Conservation (phyloP, 1,140 invertebrate genomes). For the Drosophila ananassae region DNA sequence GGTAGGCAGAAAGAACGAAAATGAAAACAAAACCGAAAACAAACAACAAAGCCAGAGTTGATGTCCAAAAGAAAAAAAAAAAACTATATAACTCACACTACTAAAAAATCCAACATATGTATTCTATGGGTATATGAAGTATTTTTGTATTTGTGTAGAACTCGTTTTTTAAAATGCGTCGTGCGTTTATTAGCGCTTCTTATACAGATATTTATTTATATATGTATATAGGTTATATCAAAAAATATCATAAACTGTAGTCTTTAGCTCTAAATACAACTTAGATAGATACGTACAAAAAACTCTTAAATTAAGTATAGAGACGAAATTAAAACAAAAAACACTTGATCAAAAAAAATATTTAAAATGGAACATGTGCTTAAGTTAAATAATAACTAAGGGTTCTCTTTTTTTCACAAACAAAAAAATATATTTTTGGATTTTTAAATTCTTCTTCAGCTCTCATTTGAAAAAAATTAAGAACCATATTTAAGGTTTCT, state of each 20-base stretch:
- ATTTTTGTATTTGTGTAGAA: conserved; percentile 43
- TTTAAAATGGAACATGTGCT: conserved; percentile 46
- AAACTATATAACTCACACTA: conserved; percentile 9
- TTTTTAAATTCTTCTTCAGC: too few species aligned
- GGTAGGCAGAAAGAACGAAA: conserved; percentile 23
- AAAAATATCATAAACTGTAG: conserved; percentile 32
- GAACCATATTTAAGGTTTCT: neutral
- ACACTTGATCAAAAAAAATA: conserved; percentile 24
- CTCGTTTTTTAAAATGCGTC: conserved; percentile 72
- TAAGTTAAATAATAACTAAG: conserved; percentile 21
- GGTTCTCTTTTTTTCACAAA: neutral
- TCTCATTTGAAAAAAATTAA: neutral
- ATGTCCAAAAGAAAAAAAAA: conserved; percentile 8
- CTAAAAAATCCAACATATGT: conserved; percentile 8
- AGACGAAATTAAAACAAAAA: conserved; percentile 1
- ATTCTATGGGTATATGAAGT: conserved; percentile 5
- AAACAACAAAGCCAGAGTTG: conserved; percentile 22
- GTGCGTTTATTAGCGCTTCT: conserved; percentile 63
- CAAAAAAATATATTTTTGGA: neutral
- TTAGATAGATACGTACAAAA: conserved; percentile 40
- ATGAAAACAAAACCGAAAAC: conserved; percentile 4
- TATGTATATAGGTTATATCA: conserved; percentile 4
- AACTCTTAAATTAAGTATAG: conserved; percentile 37
- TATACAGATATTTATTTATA: conserved; percentile 19
- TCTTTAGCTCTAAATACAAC: conserved; percentile 52